Evolutionary conservation across 2,797 vertebrate genomes (phyloP).

Genomic region (Australoheros facetus): DNA sequence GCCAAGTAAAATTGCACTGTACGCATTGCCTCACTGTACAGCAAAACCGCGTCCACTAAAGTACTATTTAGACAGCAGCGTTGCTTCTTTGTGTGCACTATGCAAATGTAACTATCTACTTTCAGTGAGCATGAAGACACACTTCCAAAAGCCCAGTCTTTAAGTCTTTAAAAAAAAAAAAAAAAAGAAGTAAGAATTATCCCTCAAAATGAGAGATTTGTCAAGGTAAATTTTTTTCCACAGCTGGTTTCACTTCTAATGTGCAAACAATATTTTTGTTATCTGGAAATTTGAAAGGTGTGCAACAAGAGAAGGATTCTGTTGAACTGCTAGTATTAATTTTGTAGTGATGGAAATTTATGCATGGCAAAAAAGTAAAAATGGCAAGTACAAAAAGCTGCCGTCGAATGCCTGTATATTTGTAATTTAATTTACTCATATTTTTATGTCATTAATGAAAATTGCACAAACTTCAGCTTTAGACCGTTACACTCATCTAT

Average conservation of each 20-base stretch:
- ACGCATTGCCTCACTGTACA: background rate
- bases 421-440: too few species aligned
- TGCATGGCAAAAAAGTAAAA: background rate
- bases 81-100: background rate
- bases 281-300: background rate
- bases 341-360: background rate
- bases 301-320: background rate
- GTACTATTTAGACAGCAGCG: conserved; percentile 2
- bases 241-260: background rate
- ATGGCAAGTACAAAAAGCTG: background rate
- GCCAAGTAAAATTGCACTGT: conserved; percentile 7
- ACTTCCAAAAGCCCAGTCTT: background rate
- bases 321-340: background rate
- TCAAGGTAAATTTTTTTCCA: background rate
- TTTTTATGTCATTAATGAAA: background rate
- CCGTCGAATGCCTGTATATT: too few species aligned
- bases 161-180: background rate
- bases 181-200: background rate
- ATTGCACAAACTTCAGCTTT: background rate
- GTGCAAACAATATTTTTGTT: background rate
- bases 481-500: background rate
- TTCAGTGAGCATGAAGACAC: background rate
- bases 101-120: background rate
- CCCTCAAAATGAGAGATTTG: background rate
- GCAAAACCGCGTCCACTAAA: background rate